These are phyloP conservation scores for Gouania willdenowi DNA, from an alignment of 2,797 vertebrate species.

Conservation along the genomic window DNA sequence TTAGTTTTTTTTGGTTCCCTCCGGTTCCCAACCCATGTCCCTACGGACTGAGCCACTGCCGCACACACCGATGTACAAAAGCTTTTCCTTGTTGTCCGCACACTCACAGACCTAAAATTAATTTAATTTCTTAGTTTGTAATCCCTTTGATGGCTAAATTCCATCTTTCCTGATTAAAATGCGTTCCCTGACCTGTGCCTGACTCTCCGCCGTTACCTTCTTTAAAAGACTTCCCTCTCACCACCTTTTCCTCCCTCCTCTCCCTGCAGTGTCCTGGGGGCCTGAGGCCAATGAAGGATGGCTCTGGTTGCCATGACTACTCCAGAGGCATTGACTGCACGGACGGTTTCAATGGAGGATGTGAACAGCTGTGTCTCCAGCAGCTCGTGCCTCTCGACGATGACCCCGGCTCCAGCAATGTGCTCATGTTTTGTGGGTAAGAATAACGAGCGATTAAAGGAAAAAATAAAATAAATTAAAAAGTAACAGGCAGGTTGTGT, in stretches of 20 bases:
- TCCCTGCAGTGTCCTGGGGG: slow-evolving; percentile 88
- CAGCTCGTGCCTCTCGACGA: slow-evolving; percentile 88
- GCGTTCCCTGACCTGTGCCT: slow-evolving; percentile 49
- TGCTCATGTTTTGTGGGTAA: slow-evolving; percentile 99
- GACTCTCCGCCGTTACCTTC: slow-evolving; percentile 19
- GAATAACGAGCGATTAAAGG: slow-evolving; percentile 34
- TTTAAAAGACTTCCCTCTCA: slow-evolving; percentile 9
- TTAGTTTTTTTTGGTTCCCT: too few relatives aligned
- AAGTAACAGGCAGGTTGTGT: slow-evolving; percentile 1
- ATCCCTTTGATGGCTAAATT: too few relatives aligned
- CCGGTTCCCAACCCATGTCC: too few relatives aligned
- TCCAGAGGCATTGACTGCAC: slow-evolving; percentile 96
- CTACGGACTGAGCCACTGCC: too few relatives aligned
- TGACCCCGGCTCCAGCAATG: slow-evolving; percentile 88
- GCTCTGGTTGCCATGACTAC: slow-evolving; percentile 95
- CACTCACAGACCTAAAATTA: too few relatives aligned
- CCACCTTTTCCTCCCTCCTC: slow-evolving; percentile 15
- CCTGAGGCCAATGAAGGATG: slow-evolving; percentile 95
- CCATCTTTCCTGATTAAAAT: slow-evolving; percentile 62
- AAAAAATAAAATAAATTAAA: background rate
- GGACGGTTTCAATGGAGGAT: slow-evolving; percentile 95
- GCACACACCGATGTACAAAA: too few relatives aligned
- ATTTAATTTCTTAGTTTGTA: too few relatives aligned
- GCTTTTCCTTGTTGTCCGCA: too few relatives aligned
- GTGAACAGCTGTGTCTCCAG: slow-evolving; percentile 97